Base-by-base conservation (phyloP, 2,888 invertebrate species). In the Cerceris rybyensis region DNA sequence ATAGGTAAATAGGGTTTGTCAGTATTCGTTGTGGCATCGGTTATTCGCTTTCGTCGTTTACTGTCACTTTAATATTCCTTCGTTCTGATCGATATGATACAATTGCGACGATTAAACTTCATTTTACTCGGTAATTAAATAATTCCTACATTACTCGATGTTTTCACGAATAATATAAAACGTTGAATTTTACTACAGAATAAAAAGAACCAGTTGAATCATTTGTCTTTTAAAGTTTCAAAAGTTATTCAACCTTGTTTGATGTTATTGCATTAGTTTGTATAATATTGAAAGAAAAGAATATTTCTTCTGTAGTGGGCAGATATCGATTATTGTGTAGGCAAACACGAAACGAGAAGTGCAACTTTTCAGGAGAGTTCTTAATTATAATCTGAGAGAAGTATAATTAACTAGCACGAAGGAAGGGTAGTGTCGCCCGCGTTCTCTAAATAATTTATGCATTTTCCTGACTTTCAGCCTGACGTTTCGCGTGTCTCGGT, bases 381-480 rank as follows among this genome's bases (percentile, higher is more conserved):
- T 79, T 66, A 81, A 83, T 83, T 81, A 80, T 75, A 74, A 80
- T 65, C 72, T 63, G 66, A 63, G 71, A 83, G 79, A 75, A 76
- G 84, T 84, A 84, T 84, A 82, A 84, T 85, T 84, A 84, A 84
- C 85, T 70, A 66, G 54, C 58, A 77, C 50, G 70, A 72, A 71
- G 43, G 71, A 73, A 41, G 74, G 84, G 79, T 74, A 54, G 74
- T 68, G 69, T 78, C 80, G 74, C 69, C 69, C 63, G 69, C 64
- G 70, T 79, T 79, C 74, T 80, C 74, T 88, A 86, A 88, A 88
- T 88, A 86, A 87, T 84, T 85, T 78, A 86, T 73, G 79, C 78
- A 68, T 72, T 73, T 70, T 83, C 75, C 71, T 65, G 60, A 57
- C 73, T 77, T 65, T 9, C 13, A 66, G 75, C 46, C 68, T 57